A percentile compares a stretch with the other conserved stretches of the same genome.
These are phyloP conservation scores for Nematostella vectensis DNA, from an alignment of 92 coral and sea anemone genomes.

Conservation along the genomic window DNA sequence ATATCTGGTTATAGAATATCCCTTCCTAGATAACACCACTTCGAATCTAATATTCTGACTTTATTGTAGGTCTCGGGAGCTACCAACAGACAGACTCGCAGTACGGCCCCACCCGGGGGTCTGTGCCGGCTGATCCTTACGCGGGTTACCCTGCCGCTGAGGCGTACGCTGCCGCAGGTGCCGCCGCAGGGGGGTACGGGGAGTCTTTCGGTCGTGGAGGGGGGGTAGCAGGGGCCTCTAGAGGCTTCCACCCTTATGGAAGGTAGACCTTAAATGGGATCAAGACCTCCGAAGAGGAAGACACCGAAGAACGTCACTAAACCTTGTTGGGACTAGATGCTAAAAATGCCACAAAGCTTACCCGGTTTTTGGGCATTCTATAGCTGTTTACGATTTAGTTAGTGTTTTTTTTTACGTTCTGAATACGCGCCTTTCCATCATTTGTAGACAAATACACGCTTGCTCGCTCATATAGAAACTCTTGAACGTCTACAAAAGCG, in stretches of 20 bases:
- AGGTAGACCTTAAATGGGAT: too few relatives aligned
- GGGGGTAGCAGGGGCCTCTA: background rate
- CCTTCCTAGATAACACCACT: background rate
- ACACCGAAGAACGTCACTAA: too few relatives aligned
- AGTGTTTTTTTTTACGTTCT: too few relatives aligned
- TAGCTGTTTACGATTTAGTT: too few relatives aligned
- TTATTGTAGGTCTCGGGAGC: background rate
- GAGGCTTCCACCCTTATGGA: background rate
- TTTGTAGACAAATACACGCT: too few relatives aligned
- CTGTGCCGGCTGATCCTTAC: background rate
- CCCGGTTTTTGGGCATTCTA: too few relatives aligned
- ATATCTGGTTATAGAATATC: background rate
- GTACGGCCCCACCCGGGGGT: constrained; percentile 1
- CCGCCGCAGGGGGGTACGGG: background rate
- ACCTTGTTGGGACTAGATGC: too few relatives aligned
- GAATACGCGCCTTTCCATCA: too few relatives aligned
- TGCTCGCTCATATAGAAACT: too few relatives aligned
- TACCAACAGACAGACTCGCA: background rate
- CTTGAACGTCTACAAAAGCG: too few relatives aligned
- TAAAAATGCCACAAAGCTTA: too few relatives aligned
- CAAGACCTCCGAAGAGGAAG: too few relatives aligned
- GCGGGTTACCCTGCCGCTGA: background rate
- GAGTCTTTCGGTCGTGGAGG: background rate
- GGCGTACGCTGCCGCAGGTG: background rate
- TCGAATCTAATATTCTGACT: background rate